Evolutionary conservation across 2,797 vertebrate species (phyloP), one percentile per base, ranked within the genome.

Genomic region (Echeneis naucrates): DNA sequence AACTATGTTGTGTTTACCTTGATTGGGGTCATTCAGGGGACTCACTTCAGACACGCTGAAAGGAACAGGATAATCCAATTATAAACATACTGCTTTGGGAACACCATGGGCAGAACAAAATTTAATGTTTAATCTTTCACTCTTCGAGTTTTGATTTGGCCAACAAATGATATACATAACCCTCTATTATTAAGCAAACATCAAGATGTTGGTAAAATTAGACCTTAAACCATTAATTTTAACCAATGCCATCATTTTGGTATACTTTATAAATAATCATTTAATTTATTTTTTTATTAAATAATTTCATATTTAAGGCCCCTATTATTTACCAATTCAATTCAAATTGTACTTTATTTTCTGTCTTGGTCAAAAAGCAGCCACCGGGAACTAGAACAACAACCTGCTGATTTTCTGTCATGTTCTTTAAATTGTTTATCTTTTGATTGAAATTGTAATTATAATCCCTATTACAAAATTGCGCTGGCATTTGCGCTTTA

Each of bases 71-170:
- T 50, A 50, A 8, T 85, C 50, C 19, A 52, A 57, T 66, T 57
- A 70, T 50, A 62, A 76, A 56, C 52, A 65, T 68, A 64, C 23
- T 84, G 27, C 57, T 77, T 52, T 69, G 13, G 44, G 42, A 68
- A 52, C 8, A 66, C 8, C 10, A 27, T 21, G 0, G 26, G 60
- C 2, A 59, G 17, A 51, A 33, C 21, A 45, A 61, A 1, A 35
- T 64, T 61, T 61, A 45, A 33, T 73, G 52, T 51, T 59, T 48
- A 62, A 53, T 45, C 12, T 37, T 47, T n/a, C 16, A 33, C 8
- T 61, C 58, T 44, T 30, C 23, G n/a, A n/a, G n/a, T n/a, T n/a
- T n/a, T n/a, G n/a, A n/a, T n/a, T n/a, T n/a, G n/a, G n/a, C n/a
- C n/a, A n/a, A n/a, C n/a, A n/a, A n/a, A n/a, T n/a, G n/a, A n/a